Conservation (phyloP, 2,888 invertebrate genomes). For the Criorhina ranunculi region DNA sequence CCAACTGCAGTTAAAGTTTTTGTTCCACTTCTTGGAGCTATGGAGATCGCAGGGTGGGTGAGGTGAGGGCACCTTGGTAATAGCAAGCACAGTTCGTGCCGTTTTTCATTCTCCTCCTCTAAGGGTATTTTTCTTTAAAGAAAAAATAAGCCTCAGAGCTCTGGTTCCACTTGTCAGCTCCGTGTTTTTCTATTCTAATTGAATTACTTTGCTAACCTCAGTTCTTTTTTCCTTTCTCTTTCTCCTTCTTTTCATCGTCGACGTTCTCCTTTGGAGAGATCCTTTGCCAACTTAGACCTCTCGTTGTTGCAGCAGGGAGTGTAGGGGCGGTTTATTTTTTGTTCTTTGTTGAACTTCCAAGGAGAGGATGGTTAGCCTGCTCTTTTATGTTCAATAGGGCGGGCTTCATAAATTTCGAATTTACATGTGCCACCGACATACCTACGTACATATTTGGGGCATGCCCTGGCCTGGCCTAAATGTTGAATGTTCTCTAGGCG, state of each 20-base stretch:
- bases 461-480: conserved; percentile 56
- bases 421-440: conserved; percentile 28
- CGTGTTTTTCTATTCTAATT: conserved; percentile 72
- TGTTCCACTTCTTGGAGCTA: conserved; percentile 52
- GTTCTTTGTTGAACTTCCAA: conserved; percentile 35
- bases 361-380: conserved; percentile 45
- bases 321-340: conserved; percentile 19
- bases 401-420: conserved; percentile 66
- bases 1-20: conserved; percentile 72
- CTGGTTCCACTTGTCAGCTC: conserved; percentile 74
- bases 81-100: conserved; percentile 35
- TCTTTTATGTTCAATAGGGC: conserved; percentile 67
- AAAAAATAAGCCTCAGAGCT: conserved; percentile 33
- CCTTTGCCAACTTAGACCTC: conserved; percentile 7
- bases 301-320: too few species aligned
- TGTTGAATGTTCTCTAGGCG: conserved; percentile 35
- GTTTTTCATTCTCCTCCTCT: conserved; percentile 13
- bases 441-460: conserved; percentile 30
- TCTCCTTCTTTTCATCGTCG: background rate
- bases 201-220: conserved; percentile 69
- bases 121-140: conserved; percentile 6
- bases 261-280: conserved; percentile 17
- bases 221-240: background rate
- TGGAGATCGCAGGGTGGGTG: background rate
- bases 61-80: conserved; percentile 34